These are phyloP conservation scores for Zygothrica quintamaculata DNA, from an alignment of 2,888 invertebrate genomes.

Conservation along the genomic window DNA sequence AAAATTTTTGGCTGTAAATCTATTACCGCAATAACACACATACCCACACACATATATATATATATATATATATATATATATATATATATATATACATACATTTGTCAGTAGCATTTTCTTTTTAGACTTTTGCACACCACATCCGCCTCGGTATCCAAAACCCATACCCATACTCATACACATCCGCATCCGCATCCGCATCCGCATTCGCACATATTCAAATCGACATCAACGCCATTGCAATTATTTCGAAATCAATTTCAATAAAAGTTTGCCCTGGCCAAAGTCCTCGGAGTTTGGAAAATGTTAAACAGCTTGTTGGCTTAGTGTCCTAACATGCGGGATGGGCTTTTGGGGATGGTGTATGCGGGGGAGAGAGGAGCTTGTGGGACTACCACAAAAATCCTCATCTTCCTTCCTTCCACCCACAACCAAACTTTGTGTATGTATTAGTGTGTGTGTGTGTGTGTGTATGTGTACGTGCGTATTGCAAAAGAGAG, in stretches of 20 bases:
- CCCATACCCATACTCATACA: slow-evolving; percentile 1
- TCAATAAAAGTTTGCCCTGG: slow-evolving; percentile 70
- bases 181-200: slow-evolving; percentile 12
- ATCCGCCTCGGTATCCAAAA: too few species aligned
- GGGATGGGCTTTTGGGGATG: too few species aligned
- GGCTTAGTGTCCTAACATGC: slow-evolving; percentile 60
- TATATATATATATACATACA: slow-evolving; percentile 23
- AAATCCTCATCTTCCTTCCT: slow-evolving; percentile 30
- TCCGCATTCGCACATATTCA: slow-evolving; percentile 42
- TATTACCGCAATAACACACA: slow-evolving; percentile 44
- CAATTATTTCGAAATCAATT: slow-evolving; percentile 81
- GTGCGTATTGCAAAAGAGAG: too few species aligned
- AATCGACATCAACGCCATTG: slow-evolving; percentile 73
- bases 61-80: slow-evolving; percentile 1
- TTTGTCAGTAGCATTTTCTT: slow-evolving; percentile 41
- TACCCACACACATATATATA: slow-evolving; percentile 6
- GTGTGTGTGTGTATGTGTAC: slow-evolving; percentile 28
- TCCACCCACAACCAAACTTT: slow-evolving; percentile 7
- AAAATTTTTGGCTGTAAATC: slow-evolving; percentile 64
- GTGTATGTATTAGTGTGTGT: slow-evolving; percentile 14
- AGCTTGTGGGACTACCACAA: not conserved
- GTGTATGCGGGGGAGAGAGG: too few species aligned
- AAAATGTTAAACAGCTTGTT: slow-evolving; percentile 71
- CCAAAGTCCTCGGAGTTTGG: slow-evolving; percentile 44
- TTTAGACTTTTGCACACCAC: too few species aligned